Percentiles rank a stretch among this genome's conserved stretches.
Evolutionary conservation across 2,113 vertebrate species (phyloP).

Genomic region (Antechinus stuartii): DNA sequence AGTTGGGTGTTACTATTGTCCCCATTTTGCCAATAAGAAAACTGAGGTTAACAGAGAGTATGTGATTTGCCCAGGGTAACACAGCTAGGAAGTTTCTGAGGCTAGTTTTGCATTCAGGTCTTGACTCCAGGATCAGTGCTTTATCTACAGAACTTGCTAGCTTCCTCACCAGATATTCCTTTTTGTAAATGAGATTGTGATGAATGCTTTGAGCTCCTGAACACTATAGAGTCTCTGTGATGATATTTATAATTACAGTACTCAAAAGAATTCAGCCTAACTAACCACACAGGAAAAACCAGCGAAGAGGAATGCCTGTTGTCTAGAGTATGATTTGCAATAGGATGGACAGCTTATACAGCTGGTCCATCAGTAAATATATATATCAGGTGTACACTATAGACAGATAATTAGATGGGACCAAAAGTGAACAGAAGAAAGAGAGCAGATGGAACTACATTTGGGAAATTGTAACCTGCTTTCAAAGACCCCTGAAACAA

Average conservation of each 20-base stretch:
- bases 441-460: neutral
- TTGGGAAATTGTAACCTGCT: neutral
- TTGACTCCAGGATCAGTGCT: neutral
- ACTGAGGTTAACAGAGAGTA: neutral
- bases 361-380: neutral
- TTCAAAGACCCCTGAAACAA: neutral
- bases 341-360: neutral
- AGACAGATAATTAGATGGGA: neutral
- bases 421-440: neutral
- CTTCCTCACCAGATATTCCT: neutral
- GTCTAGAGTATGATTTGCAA: neutral
- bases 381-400: neutral
- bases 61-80: neutral
- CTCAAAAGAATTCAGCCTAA: neutral
- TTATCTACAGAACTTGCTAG: neutral
- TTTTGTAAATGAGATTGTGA: neutral
- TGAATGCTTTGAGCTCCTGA: neutral
- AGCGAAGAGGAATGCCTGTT: neutral
- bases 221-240: neutral
- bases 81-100: neutral
- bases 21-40: neutral
- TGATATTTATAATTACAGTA: neutral
- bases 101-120: neutral
- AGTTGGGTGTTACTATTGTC: neutral
- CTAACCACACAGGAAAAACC: neutral